A percentile compares a stretch with the other conserved stretches of the same genome.
Conservation (phyloP, 2,888 invertebrate genomes). For the Ornithoptera alexandrae region DNA sequence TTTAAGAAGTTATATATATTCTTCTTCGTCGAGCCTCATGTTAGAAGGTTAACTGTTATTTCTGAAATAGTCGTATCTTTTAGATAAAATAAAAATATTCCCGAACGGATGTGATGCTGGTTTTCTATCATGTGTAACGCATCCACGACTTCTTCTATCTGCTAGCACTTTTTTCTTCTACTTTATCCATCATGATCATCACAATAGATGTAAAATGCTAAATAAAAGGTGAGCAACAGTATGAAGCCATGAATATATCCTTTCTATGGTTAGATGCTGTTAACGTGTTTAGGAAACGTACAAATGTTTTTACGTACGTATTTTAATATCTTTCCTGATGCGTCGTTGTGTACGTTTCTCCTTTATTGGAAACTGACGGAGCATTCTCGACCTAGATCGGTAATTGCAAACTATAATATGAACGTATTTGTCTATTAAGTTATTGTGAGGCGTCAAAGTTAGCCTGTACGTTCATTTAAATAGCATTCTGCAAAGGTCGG, state of each 20-base stretch:
- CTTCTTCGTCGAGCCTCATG: too few species aligned
- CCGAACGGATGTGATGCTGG: too few species aligned
- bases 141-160: too few species aligned
- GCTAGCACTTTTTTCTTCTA: too few species aligned
- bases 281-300: background rate
- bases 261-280: background rate
- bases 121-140: too few species aligned
- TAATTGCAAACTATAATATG: constrained; percentile 15
- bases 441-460: constrained; percentile 28
- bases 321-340: constrained; percentile 17
- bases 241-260: background rate
- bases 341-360: background rate
- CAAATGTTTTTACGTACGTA: constrained; percentile 12
- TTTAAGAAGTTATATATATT: too few species aligned
- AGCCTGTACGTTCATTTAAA: constrained; percentile 34
- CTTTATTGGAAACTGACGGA: constrained; percentile 12
- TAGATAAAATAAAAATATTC: too few species aligned
- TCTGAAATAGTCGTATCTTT: too few species aligned
- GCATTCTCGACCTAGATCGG: constrained; percentile 23
- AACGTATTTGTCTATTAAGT: constrained; percentile 12
- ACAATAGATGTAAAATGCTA: too few species aligned
- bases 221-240: background rate
- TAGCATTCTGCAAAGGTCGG: constrained; percentile 51
- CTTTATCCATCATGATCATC: too few species aligned
- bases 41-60: too few species aligned